These are phyloP conservation scores for Agriopis aurantiaria DNA, from an alignment of 2,888 invertebrate species.

Conservation along the genomic window DNA sequence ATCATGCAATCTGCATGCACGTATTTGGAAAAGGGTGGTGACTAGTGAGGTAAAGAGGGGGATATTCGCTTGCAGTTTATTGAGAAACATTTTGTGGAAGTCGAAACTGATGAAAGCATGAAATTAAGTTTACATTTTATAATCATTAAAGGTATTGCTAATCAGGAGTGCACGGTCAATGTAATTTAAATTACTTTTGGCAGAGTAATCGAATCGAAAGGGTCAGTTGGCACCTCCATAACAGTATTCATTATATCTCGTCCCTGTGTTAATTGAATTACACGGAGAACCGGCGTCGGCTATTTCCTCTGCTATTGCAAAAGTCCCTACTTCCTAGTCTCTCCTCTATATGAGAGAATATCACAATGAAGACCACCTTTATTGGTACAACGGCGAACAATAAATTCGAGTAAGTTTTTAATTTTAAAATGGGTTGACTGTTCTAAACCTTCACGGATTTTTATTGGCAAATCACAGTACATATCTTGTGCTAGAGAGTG, in stretches of 20 bases:
- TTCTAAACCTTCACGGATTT: too few species aligned
- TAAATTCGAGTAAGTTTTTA: too few species aligned
- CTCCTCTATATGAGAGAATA: neutral
- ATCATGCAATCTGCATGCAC: neutral
- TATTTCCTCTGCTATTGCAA: conserved; percentile 49
- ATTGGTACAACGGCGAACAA: neutral
- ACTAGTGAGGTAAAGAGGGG: neutral
- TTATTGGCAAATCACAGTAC: too few species aligned
- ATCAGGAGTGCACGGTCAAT: neutral
- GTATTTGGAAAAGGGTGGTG: neutral
- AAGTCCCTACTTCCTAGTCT: conserved; percentile 1
- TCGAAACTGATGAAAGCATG: too few species aligned
- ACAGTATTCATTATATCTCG: conserved; percentile 43
- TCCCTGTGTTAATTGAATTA: conserved; percentile 50
- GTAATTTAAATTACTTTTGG: conserved; percentile 23
- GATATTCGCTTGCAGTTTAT: neutral
- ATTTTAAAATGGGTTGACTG: too few species aligned
- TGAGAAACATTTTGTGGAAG: too few species aligned
- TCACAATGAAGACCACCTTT: neutral
- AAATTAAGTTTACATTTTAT: too few species aligned
- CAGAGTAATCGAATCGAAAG: conserved; percentile 23
- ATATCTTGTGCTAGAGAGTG: too few species aligned
- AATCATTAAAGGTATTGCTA: neutral
- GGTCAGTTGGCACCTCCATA: conserved; percentile 23
- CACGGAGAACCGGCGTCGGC: conserved; percentile 51